These are phyloP conservation scores for Anguilla megastoma DNA, from an alignment of 2,797 vertebrate species.

Conservation along the genomic window DNA sequence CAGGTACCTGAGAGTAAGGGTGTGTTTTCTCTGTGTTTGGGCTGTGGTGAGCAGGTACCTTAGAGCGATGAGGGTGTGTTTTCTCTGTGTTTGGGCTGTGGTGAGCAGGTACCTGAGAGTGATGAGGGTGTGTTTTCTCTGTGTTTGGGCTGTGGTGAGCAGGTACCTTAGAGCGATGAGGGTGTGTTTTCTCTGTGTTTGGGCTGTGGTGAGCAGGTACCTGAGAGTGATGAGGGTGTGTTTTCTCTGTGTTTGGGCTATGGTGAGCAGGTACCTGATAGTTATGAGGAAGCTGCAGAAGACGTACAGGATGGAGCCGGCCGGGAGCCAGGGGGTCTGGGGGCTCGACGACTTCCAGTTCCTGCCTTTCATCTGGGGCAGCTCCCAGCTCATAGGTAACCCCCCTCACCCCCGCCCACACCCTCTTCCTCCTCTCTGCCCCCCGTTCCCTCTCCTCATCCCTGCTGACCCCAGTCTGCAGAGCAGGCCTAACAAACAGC, in stretches of 20 bases:
- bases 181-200: slow-evolving; percentile 31
- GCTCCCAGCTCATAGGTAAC: slow-evolving; percentile 88
- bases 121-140: no score
- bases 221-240: not conserved
- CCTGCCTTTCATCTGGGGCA: slow-evolving; percentile 97
- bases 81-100: no score
- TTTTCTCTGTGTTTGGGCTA: not conserved
- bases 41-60: no score
- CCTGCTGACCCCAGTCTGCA: not conserved
- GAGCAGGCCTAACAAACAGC: not conserved
- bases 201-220: not conserved
- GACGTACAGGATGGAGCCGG: slow-evolving; percentile 96
- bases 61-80: no score
- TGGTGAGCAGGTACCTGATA: slow-evolving; percentile 79
- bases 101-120: not conserved
- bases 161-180: not conserved
- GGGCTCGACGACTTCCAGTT: slow-evolving; percentile 98
- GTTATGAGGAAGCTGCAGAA: slow-evolving; percentile 95
- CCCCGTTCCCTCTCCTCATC: not conserved
- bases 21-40: not conserved
- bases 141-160: not conserved
- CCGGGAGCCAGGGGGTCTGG: slow-evolving; percentile 97
- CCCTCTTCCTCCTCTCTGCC: not conserved
- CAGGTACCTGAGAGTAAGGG: not conserved
- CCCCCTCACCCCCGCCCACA: not conserved